Percentiles rank a stretch among this genome's conserved stretches.
Conservation (phyloP, 2,888 invertebrate species). For the Trachelus troglodyta region DNA sequence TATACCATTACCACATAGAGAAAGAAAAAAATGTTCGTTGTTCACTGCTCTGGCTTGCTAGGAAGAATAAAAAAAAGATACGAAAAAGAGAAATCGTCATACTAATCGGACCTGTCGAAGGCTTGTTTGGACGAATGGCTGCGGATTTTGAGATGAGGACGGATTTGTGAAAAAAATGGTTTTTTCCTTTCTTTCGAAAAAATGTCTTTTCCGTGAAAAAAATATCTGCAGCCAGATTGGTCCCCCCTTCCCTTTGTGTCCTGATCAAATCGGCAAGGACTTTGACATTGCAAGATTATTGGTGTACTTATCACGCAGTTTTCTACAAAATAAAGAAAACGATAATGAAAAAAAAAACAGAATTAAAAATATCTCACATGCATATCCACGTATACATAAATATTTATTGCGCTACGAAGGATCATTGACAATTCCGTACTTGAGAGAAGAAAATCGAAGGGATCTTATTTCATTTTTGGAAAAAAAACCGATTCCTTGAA, state of each 20-base stretch:
- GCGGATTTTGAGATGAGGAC: not conserved
- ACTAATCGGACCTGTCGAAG: constrained; percentile 45
- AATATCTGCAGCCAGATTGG: constrained; percentile 36
- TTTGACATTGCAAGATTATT: constrained; percentile 63
- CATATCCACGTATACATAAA: not conserved
- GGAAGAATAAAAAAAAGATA: constrained; percentile 37
- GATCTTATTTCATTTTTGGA: not conserved
- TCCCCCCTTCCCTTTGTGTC: constrained; percentile 23
- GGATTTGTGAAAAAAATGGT: not conserved
- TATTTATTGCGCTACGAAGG: not conserved
- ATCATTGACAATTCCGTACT: not conserved
- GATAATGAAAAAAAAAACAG: constrained; percentile 52
- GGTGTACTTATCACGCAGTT: constrained; percentile 64
- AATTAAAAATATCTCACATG: not conserved
- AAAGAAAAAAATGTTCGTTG: constrained; percentile 52
- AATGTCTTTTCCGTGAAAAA: no score
- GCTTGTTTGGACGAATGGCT: constrained; percentile 37
- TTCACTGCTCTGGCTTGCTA: constrained; percentile 61
- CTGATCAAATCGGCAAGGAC: constrained; percentile 52
- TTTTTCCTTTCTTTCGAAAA: not conserved
- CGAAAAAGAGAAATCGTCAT: constrained; percentile 24
- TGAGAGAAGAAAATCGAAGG: not conserved
- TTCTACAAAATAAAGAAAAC: constrained; percentile 64
- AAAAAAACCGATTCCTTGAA: not conserved
- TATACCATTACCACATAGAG: constrained; percentile 54